These are phyloP conservation scores for Microplitis manilae DNA, from an alignment of 2,888 invertebrate species.

Conservation along the genomic window DNA sequence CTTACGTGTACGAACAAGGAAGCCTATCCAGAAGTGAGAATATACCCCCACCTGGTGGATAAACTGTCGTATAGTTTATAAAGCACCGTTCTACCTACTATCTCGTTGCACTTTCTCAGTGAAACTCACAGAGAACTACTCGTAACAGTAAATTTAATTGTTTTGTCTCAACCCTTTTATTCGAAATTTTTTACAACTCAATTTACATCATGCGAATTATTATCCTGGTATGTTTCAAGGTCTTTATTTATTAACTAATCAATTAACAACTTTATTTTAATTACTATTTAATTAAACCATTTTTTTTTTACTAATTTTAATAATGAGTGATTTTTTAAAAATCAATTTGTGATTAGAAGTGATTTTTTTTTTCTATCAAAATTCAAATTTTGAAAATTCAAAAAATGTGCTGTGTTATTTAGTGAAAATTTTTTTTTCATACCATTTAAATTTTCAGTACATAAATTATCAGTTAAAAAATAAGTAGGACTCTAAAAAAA, in stretches of 20 bases:
- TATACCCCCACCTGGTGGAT: slow-evolving; percentile 23
- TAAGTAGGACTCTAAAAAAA: background rate
- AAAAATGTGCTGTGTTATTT: too few relatives aligned
- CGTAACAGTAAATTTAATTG: slow-evolving; percentile 27
- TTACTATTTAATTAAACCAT: background rate
- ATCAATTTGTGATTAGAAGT: too few relatives aligned
- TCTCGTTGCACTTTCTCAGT: slow-evolving; percentile 70
- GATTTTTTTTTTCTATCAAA: too few relatives aligned
- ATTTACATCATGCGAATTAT: slow-evolving; percentile 66
- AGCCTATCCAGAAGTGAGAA: slow-evolving; percentile 1
- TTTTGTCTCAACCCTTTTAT: slow-evolving; percentile 50
- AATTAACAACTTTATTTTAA: background rate
- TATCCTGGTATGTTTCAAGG: slow-evolving; percentile 63
- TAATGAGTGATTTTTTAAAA: too few relatives aligned
- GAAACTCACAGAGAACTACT: slow-evolving; percentile 68
- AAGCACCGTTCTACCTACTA: slow-evolving; percentile 67
- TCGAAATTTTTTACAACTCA: background rate
- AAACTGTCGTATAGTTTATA: slow-evolving; percentile 66
- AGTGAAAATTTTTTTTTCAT: too few relatives aligned
- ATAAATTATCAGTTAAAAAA: too few relatives aligned
- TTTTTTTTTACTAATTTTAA: background rate
- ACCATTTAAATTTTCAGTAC: too few relatives aligned
- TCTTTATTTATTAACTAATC: background rate
- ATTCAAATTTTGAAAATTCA: too few relatives aligned
- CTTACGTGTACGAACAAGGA: background rate